Base-by-base conservation (phyloP, 37 sponge, comb jelly and placozoan genomes). In the Spongia lamella region DNA sequence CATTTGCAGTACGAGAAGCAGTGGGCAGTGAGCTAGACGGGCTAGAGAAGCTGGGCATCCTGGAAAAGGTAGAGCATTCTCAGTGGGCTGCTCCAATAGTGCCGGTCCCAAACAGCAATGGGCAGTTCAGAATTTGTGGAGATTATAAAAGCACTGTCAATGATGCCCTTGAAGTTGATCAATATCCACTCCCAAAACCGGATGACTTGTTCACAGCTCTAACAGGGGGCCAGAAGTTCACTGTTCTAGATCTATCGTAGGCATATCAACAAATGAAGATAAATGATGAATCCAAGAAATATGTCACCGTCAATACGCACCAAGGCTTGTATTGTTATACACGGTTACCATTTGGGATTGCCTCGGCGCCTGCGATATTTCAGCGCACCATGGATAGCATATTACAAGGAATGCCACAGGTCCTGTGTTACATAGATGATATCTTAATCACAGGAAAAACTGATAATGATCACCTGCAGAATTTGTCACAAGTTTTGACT, bases 31-130 rank as follows among this genome's bases (percentile, higher is more conserved):
- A 64, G 34, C 33, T 64, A 6, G 37, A 64, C 34, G n/a, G 36
- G n/a, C 34, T 64, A 20, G 66, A 33, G 15, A 7, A 36, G 7
- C 64, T 38, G 47, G 76, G 76, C 22, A 31, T 75, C 38, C 16
- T 75, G 21, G 76, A 36, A 7, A 58, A 34, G n/a, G 76, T 75
- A 27, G 39, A 49, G 13, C 24, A 61, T 61, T 52, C 56, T n/a
- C 68, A 77, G 25, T 77, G 78, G 78, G 78, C 66, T 40, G 64
- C 78, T n/a, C 68, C 78, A 2, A 77, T 77, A 52, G 78, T 77
- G 6, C 50, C 68, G 26, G 78, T 77, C 21, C 33, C 56, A 56
- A 77, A 77, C 20, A 38, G 34, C 17, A 57, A 77, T 49, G 56
- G 56, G 29, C 35, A 3, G 11, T 47, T 61, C 55, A 30, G 78